These are phyloP conservation scores for Acomys russatus DNA, from an alignment of 2,797 vertebrate species.

Conservation along the genomic window DNA sequence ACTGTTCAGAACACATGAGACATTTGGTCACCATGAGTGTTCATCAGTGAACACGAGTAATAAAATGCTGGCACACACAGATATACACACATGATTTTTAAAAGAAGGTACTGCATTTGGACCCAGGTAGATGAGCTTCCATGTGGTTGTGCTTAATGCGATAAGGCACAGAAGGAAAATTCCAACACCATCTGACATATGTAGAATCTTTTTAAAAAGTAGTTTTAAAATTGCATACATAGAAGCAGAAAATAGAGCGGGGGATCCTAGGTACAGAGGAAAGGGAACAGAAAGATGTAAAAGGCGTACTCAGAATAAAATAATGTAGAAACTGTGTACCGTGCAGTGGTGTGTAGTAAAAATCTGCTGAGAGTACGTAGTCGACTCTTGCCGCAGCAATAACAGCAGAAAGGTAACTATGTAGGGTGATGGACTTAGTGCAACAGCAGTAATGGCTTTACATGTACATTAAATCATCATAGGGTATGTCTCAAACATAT, in stretches of 20 bases:
- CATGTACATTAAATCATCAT: background rate
- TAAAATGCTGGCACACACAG: background rate
- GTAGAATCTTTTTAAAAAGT: background rate
- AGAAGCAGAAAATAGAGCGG: background rate
- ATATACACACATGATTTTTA: background rate
- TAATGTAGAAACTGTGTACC: background rate
- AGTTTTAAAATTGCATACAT: background rate
- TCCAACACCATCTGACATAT: background rate
- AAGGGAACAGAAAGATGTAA: background rate
- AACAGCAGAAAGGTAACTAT: background rate
- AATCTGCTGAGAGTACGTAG: background rate
- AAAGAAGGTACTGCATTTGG: background rate
- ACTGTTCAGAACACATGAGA: background rate
- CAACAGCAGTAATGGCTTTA: background rate
- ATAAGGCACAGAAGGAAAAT: background rate
- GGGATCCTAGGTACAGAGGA: background rate
- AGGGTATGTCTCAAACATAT: background rate
- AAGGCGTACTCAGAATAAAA: background rate
- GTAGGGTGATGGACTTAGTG: background rate
- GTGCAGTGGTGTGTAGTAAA: background rate
- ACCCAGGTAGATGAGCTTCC: background rate
- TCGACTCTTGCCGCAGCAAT: background rate
- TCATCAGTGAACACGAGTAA: background rate
- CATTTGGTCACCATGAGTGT: too few species aligned
- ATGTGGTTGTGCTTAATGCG: background rate